Conservation (phyloP, 1,140 invertebrate genomes). For the Lepidotrigona ventralis region DNA sequence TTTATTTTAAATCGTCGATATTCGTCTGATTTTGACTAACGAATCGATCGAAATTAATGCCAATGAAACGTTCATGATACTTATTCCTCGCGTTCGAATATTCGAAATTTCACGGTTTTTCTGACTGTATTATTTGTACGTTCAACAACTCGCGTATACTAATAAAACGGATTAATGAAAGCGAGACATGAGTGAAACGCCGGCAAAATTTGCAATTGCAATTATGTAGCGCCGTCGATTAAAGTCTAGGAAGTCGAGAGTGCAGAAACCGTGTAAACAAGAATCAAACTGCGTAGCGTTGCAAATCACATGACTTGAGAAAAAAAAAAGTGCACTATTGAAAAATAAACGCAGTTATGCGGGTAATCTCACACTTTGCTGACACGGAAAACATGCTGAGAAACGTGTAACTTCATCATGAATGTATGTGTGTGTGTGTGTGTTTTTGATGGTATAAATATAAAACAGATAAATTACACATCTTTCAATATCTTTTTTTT, state of each 20-base stretch:
- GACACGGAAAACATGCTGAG: background rate
- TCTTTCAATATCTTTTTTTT: too few relatives aligned
- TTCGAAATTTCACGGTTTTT: too few relatives aligned
- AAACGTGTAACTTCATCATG: background rate
- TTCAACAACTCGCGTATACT: background rate
- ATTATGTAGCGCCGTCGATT: background rate
- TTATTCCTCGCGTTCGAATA: too few relatives aligned
- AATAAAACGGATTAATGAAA: background rate
- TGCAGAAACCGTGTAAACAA: slow-evolving; percentile 2
- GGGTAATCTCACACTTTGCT: background rate
- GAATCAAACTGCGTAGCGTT: background rate
- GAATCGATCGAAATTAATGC: too few relatives aligned
- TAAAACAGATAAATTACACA: too few relatives aligned
- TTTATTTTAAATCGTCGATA: too few relatives aligned
- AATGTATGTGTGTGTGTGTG: too few relatives aligned
- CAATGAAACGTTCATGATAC: too few relatives aligned
- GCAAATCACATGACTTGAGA: background rate
- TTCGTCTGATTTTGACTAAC: too few relatives aligned
- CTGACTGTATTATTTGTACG: too few relatives aligned
- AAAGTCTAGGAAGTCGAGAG: background rate
- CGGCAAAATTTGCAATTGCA: background rate
- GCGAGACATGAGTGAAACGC: background rate
- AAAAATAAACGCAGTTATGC: slow-evolving; percentile 12
- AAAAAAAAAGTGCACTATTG: too few relatives aligned
- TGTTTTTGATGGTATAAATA: too few relatives aligned